These are phyloP conservation scores for Eupeodes latifasciatus DNA, from an alignment of 2,888 invertebrate species.

Conservation along the genomic window DNA sequence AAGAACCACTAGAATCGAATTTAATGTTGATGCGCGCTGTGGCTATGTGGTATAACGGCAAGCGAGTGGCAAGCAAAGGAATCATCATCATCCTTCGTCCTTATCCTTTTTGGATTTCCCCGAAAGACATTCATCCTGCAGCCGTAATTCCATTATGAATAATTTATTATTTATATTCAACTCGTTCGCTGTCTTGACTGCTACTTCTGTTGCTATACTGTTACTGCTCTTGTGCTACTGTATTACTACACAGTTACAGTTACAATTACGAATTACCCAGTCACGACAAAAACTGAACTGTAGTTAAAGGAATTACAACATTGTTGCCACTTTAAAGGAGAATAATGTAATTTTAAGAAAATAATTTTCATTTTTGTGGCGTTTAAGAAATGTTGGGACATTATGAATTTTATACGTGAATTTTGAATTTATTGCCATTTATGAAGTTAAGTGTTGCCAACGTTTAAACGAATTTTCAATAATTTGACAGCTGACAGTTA, in stretches of 20 bases:
- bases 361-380: too few relatives aligned
- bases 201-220: constrained; percentile 40
- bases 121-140: constrained; percentile 73
- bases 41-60: constrained; percentile 41
- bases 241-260: constrained; percentile 46
- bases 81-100: constrained; percentile 45
- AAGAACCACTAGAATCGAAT: constrained; percentile 71
- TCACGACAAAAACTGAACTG: constrained; percentile 14
- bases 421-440: too few relatives aligned
- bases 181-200: constrained; percentile 71
- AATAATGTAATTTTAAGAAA: too few relatives aligned
- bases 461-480: too few relatives aligned
- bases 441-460: too few relatives aligned
- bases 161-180: constrained; percentile 75
- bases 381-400: too few relatives aligned
- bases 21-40: constrained; percentile 67
- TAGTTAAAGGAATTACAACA: constrained; percentile 16
- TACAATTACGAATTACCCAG: constrained; percentile 69
- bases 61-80: constrained; percentile 6
- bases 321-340: background rate
- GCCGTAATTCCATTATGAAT: constrained; percentile 75
- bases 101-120: constrained; percentile 38
- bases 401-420: too few relatives aligned
- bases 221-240: constrained; percentile 19
- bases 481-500: too few relatives aligned